These are phyloP conservation scores for Dissostichus mawsoni DNA, from an alignment of 2,113 vertebrate species.

Conservation along the genomic window DNA sequence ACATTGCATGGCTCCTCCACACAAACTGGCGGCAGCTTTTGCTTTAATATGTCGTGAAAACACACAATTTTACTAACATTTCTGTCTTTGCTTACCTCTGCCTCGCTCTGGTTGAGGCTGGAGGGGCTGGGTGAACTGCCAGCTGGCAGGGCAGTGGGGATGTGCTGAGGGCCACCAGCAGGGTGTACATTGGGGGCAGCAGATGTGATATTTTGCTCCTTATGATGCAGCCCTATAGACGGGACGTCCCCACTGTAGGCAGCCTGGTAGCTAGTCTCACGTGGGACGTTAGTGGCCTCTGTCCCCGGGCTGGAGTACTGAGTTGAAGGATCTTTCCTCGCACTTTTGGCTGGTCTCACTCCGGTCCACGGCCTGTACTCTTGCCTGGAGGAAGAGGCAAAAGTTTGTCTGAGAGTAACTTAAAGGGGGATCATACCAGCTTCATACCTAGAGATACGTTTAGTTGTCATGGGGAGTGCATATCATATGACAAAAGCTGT, in stretches of 20 bases:
- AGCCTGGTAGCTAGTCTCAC: slow-evolving; percentile 89
- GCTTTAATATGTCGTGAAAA: background rate
- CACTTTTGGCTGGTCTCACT: slow-evolving; percentile 87
- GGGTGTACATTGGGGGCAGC: slow-evolving; percentile 55
- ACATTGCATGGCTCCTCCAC: background rate
- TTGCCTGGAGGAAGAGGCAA: slow-evolving; percentile 80
- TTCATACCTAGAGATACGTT: background rate
- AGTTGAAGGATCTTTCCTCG: slow-evolving; percentile 84
- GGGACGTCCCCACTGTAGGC: slow-evolving; percentile 83
- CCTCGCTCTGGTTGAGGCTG: slow-evolving; percentile 56
- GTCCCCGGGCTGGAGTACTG: slow-evolving; percentile 79
- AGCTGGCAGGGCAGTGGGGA: slow-evolving; percentile 30
- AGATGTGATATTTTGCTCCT: slow-evolving; percentile 34
- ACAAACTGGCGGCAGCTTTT: background rate
- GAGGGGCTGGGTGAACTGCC: slow-evolving; percentile 31
- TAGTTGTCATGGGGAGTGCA: background rate
- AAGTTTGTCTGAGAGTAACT: background rate
- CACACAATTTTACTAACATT: background rate
- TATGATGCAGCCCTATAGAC: slow-evolving; percentile 63
- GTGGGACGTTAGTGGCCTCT: slow-evolving; percentile 71
- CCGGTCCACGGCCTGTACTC: slow-evolving; percentile 92
- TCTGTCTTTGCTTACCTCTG: slow-evolving; percentile 69
- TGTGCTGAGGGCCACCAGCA: slow-evolving; percentile 28
- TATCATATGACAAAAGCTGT: background rate
- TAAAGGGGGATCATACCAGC: background rate